Base-by-base conservation (phyloP, 2,113 vertebrate genomes). In the Mesembrinibis cayennensis region DNA sequence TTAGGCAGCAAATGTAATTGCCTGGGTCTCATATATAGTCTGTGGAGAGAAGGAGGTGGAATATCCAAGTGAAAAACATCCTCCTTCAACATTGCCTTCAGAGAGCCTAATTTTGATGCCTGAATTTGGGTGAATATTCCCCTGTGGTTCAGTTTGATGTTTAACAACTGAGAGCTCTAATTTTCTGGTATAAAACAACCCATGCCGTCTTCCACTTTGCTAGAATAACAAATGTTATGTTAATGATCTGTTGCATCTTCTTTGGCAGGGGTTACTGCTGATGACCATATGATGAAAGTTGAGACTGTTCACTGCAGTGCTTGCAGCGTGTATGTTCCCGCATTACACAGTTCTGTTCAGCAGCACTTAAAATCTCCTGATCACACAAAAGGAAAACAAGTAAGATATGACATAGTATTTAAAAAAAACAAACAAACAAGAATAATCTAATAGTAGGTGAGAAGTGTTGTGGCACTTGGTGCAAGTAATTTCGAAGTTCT, bases 261-360 rank as follows among this genome's bases (percentile, higher is more conserved):
- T 93, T 95, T 96, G 91, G 25, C 87, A 99, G 99, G 98, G 47
- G 98, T 99, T 80, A 98, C 98, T 7, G 98, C 98, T 69, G 98
- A 99, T 92, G 98, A 99, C 82, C 98, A 98, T 74, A 98, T 99
- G 99, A 99, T 98, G 97, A 99, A 98, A 96, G 98, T 99, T 40
- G 98, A 99, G 97, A 98, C 99, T 89, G 98, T 99, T 92, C 98
- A 99, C 80, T 99, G 99, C 95, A 98, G 98, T 92, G 98, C 99
- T 47, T 99, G 99, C 86, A 98, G 98, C 73, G 97, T 98, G 20
- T 98, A 99, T 92, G 98, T 99, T 88, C 98, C 99, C 89, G 98
- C 98, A 23, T 92, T 99, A n/a, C 97, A 98, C 67, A 98, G 98
- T 95, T 98, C 98, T 71, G 98, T 99, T 77, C 99, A 99, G 83